Conservation (phyloP, 2,888 invertebrate genomes). For the Drosophila cracens region DNA sequence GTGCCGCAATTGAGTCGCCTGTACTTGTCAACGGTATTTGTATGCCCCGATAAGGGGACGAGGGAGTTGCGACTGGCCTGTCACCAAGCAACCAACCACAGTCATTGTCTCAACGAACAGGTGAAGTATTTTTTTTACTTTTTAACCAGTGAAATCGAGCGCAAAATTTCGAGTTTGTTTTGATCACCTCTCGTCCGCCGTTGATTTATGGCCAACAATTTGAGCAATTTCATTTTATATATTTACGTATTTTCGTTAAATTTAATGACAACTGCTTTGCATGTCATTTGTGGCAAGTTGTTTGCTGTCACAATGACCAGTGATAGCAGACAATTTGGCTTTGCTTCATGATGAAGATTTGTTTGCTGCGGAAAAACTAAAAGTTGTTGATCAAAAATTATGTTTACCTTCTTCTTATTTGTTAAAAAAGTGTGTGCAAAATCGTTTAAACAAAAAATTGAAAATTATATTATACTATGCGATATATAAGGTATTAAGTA, state of each 20-base stretch:
- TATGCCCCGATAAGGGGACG: background rate
- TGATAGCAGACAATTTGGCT: slow-evolving; percentile 50
- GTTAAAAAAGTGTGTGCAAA: background rate
- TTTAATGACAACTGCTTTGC: slow-evolving; percentile 76
- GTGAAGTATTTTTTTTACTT: slow-evolving; percentile 58
- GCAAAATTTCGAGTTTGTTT: slow-evolving; percentile 57
- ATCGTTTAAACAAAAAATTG: background rate
- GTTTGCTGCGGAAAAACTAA: slow-evolving; percentile 19
- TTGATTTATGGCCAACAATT: slow-evolving; percentile 70
- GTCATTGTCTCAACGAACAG: slow-evolving; percentile 75
- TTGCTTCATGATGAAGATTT: slow-evolving; percentile 19
- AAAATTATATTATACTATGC: background rate
- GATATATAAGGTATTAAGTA: background rate
- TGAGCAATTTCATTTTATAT: slow-evolving; percentile 62
- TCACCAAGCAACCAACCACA: slow-evolving; percentile 54
- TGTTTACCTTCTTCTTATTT: background rate
- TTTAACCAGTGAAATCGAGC: slow-evolving; percentile 73
- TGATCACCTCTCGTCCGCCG: slow-evolving; percentile 31
- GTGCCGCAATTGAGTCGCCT: slow-evolving; percentile 77
- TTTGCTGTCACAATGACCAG: slow-evolving; percentile 52
- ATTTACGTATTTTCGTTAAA: slow-evolving; percentile 41
- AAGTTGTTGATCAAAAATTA: slow-evolving; percentile 17
- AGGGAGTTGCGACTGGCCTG: slow-evolving; percentile 34
- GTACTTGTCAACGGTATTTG: slow-evolving; percentile 60
- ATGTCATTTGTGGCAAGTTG: slow-evolving; percentile 70